phyloP scores from a whole-genome alignment of 2,888 invertebrate species.

The Limnephilus marmoratus region DNA sequence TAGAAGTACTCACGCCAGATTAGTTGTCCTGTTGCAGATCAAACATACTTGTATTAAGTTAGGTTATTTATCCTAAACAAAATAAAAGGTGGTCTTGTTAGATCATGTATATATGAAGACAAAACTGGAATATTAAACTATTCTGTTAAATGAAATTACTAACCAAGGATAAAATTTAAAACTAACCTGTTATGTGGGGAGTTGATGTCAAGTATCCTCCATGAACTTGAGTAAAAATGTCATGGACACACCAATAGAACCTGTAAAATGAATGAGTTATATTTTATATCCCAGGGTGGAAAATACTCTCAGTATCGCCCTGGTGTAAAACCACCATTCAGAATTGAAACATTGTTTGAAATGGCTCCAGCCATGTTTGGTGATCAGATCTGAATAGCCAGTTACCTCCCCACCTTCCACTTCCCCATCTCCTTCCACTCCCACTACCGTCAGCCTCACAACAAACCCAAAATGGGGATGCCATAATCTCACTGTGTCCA shows the following conservation, averaged over 20 bases:
- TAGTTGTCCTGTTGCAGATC: slow-evolving; percentile 78
- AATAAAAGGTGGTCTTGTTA: no score
- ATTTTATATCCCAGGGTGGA: neutral
- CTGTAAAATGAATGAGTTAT: slow-evolving; percentile 69
- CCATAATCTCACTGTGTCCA: no score
- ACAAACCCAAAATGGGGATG: no score
- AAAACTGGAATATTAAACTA: neutral
- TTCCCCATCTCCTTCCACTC: no score
- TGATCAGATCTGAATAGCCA: no score
- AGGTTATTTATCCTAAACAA: neutral
- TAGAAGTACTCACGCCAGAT: slow-evolving; percentile 89
- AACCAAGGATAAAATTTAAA: neutral
- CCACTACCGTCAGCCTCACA: no score
- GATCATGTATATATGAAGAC: no score
- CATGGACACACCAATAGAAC: slow-evolving; percentile 84
- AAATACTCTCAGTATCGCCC: no score
- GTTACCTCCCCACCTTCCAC: no score
- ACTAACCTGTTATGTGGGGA: slow-evolving; percentile 73
- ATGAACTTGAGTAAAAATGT: slow-evolving; percentile 80
- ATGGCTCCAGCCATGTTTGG: no score
- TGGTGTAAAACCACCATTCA: no score
- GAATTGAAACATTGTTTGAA: no score
- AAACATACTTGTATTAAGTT: neutral
- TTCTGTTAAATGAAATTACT: neutral
- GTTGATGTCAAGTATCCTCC: slow-evolving; percentile 72